Evolutionary conservation across 2,797 vertebrate species (phyloP).

Genomic region (Rhadinocentrus ornatus): DNA sequence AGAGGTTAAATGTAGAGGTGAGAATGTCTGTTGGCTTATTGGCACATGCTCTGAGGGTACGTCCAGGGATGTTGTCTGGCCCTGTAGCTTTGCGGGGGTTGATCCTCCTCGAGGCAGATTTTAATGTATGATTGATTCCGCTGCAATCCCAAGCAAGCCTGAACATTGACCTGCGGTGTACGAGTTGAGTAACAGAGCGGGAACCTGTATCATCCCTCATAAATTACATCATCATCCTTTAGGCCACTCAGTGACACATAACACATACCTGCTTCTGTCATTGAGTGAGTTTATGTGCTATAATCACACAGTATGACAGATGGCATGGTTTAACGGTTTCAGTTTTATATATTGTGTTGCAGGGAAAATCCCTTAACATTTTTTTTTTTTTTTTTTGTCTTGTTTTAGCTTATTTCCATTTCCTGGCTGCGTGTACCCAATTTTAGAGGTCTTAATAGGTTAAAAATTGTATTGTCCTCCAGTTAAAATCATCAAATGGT

Average conservation of each 20-base stretch:
- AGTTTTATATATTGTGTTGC: background rate
- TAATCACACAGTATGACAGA: background rate
- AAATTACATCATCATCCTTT: background rate
- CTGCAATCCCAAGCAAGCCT: background rate
- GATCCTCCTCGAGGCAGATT: background rate
- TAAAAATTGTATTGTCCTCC: background rate
- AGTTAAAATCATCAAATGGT: background rate
- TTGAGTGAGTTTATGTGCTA: background rate
- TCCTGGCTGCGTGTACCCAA: background rate
- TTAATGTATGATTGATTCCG: background rate
- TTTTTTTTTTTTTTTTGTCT: background rate
- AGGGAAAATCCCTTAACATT: too few species aligned
- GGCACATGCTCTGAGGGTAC: too few species aligned
- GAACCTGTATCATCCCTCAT: background rate
- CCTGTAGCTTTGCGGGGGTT: too few species aligned
- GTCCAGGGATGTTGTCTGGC: too few species aligned
- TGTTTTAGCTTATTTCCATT: background rate
- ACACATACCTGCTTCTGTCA: background rate
- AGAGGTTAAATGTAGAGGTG: too few species aligned
- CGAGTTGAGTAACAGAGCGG: conserved; percentile 8
- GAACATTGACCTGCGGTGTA: conserved; percentile 19
- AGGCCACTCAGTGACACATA: conserved; percentile 12
- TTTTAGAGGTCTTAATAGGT: background rate
- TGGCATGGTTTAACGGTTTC: background rate
- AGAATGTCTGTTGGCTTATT: too few species aligned